Base-by-base conservation (phyloP, 2,113 vertebrate species). In the Ictidomys tridecemlineatus region DNA sequence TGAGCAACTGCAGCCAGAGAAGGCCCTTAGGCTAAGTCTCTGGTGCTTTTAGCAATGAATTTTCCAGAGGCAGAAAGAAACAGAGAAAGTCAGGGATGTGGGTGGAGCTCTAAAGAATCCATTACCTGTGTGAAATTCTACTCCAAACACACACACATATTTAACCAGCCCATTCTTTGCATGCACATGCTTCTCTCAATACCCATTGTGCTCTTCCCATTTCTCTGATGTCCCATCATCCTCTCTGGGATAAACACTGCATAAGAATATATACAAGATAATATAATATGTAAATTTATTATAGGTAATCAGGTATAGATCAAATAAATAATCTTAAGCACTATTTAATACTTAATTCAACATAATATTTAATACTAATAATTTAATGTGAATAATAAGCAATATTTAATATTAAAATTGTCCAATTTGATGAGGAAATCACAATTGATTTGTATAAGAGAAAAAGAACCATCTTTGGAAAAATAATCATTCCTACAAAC, bases 311-410 rank as follows among this genome's bases (percentile, higher is more conserved):
- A 80, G 42, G 42, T 65, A 94, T 11, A 88, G 34, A 65, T 45
- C 78, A 85, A 94, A 39, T 67, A 51, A 48, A 53, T 72, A 91
- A 85, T 42, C 45, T 45, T 69, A 63, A 70, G n/a, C 30, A 96
- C 80, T 45, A 93, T 48, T 65, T 93, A 85, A 58, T 83, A 82
- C 26, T 58, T 82, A 92, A 83, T 88, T 89, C 74, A 63, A 10
- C 9, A 63, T 70, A 70, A n/a, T 22, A 24, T 58, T 58, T 58
- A 24, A 58, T 58, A 58, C 17, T 58, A 58, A 58, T 56, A 58
- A 20, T 56, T 18, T 22, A 58, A 58, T 58, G 12, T 32, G 24
- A 69, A 69, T 34, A 69, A 32, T 69, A 69, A 34, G 67, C 67
- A 69, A 69, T 69, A 34, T 69, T 69, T 34, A 69, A 34, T 34